These are phyloP conservation scores for Ursus arctos DNA, from an alignment of 2,113 vertebrate species.

Conservation along the genomic window DNA sequence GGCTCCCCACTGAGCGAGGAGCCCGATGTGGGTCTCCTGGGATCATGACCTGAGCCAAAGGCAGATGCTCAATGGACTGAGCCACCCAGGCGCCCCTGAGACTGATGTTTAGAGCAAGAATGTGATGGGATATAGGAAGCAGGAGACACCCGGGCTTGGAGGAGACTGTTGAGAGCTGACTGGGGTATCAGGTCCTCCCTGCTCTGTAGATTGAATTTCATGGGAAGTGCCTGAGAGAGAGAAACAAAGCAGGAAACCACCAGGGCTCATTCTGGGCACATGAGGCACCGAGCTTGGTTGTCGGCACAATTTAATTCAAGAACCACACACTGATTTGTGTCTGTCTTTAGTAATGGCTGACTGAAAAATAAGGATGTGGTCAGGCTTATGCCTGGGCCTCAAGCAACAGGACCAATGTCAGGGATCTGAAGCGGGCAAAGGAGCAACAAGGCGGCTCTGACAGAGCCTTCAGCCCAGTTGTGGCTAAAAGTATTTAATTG, in stretches of 20 bases:
- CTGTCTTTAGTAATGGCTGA: neutral
- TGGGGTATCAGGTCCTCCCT: neutral
- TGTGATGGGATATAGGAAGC: neutral
- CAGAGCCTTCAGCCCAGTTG: neutral
- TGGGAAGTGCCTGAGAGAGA: neutral
- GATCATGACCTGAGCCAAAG: neutral
- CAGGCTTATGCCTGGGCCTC: neutral
- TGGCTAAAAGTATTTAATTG: neutral
- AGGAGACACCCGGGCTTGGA: neutral
- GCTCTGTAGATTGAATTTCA: neutral
- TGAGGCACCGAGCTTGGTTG: neutral
- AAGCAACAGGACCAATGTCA: neutral
- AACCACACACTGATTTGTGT: neutral
- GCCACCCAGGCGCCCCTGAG: neutral
- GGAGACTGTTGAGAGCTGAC: neutral
- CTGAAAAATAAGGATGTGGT: neutral
- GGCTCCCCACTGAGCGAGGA: neutral
- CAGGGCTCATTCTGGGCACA: neutral
- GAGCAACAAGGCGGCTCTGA: neutral
- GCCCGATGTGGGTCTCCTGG: too few relatives aligned
- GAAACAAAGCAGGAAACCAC: neutral
- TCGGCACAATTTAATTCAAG: neutral
- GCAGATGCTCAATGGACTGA: neutral
- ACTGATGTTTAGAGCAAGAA: constrained; percentile 23
- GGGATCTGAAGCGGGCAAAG: neutral